Conservation (phyloP, 2,888 invertebrate genomes). For the Cantharis nigra region DNA sequence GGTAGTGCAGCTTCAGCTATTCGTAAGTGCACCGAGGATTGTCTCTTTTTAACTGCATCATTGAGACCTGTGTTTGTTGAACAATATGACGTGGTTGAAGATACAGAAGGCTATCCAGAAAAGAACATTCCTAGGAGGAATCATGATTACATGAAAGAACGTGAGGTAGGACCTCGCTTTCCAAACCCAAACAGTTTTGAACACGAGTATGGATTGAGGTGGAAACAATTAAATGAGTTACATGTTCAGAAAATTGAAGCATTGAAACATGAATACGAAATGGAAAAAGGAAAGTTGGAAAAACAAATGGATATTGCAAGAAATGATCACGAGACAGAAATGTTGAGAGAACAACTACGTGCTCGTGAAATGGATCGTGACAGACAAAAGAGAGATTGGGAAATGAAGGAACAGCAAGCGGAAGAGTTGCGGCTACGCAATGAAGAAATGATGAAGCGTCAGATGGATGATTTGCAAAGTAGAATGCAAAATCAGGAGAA, state of each 20-base stretch:
- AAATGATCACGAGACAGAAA: constrained; percentile 96
- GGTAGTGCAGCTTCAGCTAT: constrained; percentile 88
- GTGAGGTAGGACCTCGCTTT: constrained; percentile 86
- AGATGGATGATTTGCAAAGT: constrained; percentile 77
- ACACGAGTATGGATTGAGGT: constrained; percentile 93
- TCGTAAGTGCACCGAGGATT: constrained; percentile 88
- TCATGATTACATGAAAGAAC: constrained; percentile 77
- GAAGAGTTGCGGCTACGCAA: constrained; percentile 73
- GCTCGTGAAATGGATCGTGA: constrained; percentile 87
- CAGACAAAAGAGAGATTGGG: constrained; percentile 64
- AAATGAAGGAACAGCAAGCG: constrained; percentile 59
- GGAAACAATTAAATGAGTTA: constrained; percentile 94
- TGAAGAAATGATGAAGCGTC: constrained; percentile 66
- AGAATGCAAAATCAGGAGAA: constrained; percentile 83
- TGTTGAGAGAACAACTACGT: constrained; percentile 87
- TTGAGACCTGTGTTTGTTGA: constrained; percentile 93
- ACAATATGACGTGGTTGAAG: constrained; percentile 86
- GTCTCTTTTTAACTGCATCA: constrained; percentile 89
- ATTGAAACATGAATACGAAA: constrained; percentile 84
- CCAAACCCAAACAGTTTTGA: constrained; percentile 89
- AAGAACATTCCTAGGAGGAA: constrained; percentile 71
- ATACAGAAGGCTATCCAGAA: constrained; percentile 88
- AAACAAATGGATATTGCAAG: constrained; percentile 96
- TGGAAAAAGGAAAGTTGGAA: constrained; percentile 91
- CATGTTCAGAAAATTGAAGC: constrained; percentile 89